These are phyloP conservation scores for Malacoctenus gilli DNA, from an alignment of 2,797 vertebrate species.

Conservation along the genomic window DNA sequence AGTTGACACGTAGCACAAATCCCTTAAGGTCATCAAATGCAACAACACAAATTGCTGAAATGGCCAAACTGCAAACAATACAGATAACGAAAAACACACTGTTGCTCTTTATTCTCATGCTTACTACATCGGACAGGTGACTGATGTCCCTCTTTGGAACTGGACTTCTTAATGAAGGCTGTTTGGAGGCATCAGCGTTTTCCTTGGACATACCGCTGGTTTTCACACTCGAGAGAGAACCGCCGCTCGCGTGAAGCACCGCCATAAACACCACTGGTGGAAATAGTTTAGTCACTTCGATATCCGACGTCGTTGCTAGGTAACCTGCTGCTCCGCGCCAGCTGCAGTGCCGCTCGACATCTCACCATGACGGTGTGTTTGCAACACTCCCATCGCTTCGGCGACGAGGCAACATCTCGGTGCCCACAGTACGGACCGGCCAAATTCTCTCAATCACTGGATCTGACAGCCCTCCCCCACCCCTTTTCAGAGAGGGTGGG, in stretches of 20 bases:
- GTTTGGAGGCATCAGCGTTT: constrained; percentile 13
- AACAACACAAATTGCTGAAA: too few relatives aligned
- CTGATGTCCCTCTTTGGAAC: constrained; percentile 4
- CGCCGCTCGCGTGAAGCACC: constrained; percentile 13
- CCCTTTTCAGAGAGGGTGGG: constrained; percentile 16
- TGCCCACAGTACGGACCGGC: constrained; percentile 11
- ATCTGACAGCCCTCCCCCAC: constrained; percentile 28
- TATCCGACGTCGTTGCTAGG: constrained; percentile 57
- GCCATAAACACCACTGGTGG: constrained; percentile 24
- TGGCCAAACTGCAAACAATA: too few relatives aligned
- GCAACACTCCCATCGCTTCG: constrained; percentile 37
- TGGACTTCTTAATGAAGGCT: not conserved
- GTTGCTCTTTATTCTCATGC: too few relatives aligned
- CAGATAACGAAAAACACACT: too few relatives aligned
- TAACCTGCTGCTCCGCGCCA: constrained; percentile 52
- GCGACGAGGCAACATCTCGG: constrained; percentile 17
- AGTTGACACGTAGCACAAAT: too few relatives aligned
- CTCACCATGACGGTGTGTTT: constrained; percentile 35
- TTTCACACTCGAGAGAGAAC: constrained; percentile 9
- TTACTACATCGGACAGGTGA: too few relatives aligned
- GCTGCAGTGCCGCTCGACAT: constrained; percentile 42
- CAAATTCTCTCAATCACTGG: constrained; percentile 29
- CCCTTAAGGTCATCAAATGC: too few relatives aligned
- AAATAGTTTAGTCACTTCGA: constrained; percentile 28
- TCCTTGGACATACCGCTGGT: constrained; percentile 4